Evolutionary conservation across 2,888 invertebrate genomes (phyloP).

Genomic region (Lithodes maja): DNA sequence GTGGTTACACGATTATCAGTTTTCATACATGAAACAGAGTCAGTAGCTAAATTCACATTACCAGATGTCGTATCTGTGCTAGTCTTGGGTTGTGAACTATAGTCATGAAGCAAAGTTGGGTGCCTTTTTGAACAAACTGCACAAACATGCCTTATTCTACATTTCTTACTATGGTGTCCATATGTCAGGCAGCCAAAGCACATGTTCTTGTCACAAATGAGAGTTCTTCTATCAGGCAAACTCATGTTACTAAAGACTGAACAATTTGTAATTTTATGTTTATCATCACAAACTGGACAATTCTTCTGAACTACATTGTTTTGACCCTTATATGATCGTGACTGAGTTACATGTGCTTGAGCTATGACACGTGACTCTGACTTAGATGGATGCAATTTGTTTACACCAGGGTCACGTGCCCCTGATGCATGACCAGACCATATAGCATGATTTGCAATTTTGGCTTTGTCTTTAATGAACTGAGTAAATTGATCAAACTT

Average conservation of each 20-base stretch:
- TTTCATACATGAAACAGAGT: no score
- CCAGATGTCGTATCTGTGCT: no score
- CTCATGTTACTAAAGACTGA: constrained; percentile 2
- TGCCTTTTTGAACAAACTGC: no score
- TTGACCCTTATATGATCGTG: neutral
- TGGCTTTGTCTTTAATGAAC: neutral
- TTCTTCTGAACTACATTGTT: neutral
- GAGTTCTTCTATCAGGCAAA: no score
- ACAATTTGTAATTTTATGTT: neutral
- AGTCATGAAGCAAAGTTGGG: no score
- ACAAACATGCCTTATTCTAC: no score
- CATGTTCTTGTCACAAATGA: no score
- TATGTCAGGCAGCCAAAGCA: no score
- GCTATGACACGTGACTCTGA: neutral
- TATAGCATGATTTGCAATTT: neutral
- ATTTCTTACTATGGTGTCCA: no score
- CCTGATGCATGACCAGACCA: neutral
- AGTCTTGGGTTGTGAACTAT: no score
- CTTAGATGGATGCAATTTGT: neutral
- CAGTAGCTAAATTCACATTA: no score
- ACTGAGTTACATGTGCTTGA: constrained; percentile 3
- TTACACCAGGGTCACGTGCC: neutral
- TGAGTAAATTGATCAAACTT: neutral
- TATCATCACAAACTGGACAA: constrained; percentile 16
- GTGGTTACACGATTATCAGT: no score